Base-by-base conservation (phyloP, 2,113 vertebrate species). In the Alces alces region DNA sequence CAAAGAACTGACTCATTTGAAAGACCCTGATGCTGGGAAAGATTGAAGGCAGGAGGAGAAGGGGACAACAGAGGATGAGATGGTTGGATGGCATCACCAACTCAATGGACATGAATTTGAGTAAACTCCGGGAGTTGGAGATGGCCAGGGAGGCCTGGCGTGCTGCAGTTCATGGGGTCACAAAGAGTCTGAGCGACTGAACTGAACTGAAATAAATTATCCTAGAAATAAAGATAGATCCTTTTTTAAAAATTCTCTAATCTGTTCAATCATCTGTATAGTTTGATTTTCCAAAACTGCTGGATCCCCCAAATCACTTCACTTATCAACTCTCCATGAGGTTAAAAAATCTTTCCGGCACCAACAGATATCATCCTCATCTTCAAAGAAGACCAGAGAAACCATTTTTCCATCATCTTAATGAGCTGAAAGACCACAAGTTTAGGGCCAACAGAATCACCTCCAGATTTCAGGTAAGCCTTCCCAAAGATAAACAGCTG, bases 111-210 rank as follows among this genome's bases (percentile, higher is more conserved):
- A 12, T 36, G 19, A 23, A n/a, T 70, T 70, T 70, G n/a, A 5
- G 21, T 19, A 12, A 23, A 10, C 66, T 70, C n/a, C 12, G 19
- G 66, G 66, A 70, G 19, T 70, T 36, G 66, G 10, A 12, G 66
- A 70, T 70, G n/a, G 66, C 36, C 19, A 70, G 66, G 66, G 36
- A 70, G 19, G 19, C 10, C n/a, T 70, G 66, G n/a, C 1, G 0
- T 70, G 10, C 9, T 39, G n/a, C 0, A 0, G n/a, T 70, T 36
- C 66, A 70, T 39, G n/a, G 66, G n/a, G 66, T 70, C 0, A 0
- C 66, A 12, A 36, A 70, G n/a, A 39, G 19, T 6, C 5, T 70
- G n/a, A 70, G n/a, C 0, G 19, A 36, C 66, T 39, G 66, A 70
- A 70, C 4, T 70, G 66, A 70, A 70, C 1, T 39, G 66, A 70